Base-by-base conservation (phyloP, 2,888 invertebrate genomes). In the Epistrophe grossulariae region DNA sequence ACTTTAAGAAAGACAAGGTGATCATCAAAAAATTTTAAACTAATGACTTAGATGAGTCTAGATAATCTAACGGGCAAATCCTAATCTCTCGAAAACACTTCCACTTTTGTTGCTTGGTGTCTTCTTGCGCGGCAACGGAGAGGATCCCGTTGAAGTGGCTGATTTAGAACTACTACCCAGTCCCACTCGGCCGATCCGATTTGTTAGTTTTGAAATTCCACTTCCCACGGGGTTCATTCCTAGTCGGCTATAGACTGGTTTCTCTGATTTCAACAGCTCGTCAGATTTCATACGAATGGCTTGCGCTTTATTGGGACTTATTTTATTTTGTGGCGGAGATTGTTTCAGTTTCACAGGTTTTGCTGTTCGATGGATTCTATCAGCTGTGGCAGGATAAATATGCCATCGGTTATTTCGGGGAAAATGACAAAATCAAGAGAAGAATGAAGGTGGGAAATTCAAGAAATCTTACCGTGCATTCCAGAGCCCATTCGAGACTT, bases 261-360 rank as follows among this genome's bases (percentile, higher is more conserved):
- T 83, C 1, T 91, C 90, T 52, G 90, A 89, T 0, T 89, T 79
- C 6, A 91, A 60, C 5, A 93, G 13, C 70, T 92, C 92, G 88
- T 93, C 93, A 10, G 92, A 92, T 73, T 91, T 92, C 91, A 93
- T 90, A 31, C 92, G 91, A 64, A 91, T 89, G 0, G 90, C 72
- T 57, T 90, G 91, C 8, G 89, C 89, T 68, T 91, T 91, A 0
- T 90, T 89, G 0, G 91, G 90, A 72, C 90, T 90, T 0, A 88
- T 81, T 89, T 91, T 91, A 48, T 43, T 77, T 40, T 89, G 79
- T 0, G 90, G 81, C 0, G 89, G 88, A 0, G 91, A 89, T 4
- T 90, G 89, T 87, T 93, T 93, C 2, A 93, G 83, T 89, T 91
- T 91, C n/a, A 91, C 89, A 0, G 90, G 88, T 88, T 92, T 92